phyloP scores from a whole-genome alignment of 1,140 invertebrate genomes.

The Drosophila cardini region DNA sequence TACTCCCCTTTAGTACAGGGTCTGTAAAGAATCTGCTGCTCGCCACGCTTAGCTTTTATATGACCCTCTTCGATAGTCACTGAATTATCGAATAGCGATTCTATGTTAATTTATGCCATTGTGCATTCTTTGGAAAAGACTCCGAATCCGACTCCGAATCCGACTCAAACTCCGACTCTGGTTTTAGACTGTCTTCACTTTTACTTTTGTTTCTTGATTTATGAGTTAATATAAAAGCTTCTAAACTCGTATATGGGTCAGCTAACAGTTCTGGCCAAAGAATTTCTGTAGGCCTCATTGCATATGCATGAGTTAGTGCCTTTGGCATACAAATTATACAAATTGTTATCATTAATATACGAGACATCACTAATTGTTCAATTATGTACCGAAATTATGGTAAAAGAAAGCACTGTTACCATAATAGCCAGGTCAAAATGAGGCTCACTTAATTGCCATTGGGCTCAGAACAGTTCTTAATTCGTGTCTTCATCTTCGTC shows the following conservation, averaged over 20 bases:
- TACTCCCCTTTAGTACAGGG: no score
- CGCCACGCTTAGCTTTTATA: not conserved
- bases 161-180: no score
- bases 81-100: constrained; percentile 35
- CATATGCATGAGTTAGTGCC: constrained; percentile 49
- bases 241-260: constrained; percentile 38
- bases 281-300: constrained; percentile 46
- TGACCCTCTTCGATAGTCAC: constrained; percentile 38
- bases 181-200: constrained; percentile 34
- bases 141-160: no score
- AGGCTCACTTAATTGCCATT: not conserved
- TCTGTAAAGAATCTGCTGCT: no score
- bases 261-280: constrained; percentile 47
- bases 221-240: constrained; percentile 16
- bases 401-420: constrained; percentile 42
- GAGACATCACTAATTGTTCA: constrained; percentile 37
- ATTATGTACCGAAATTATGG: constrained; percentile 37
- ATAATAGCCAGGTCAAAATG: constrained; percentile 27
- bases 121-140: constrained; percentile 35
- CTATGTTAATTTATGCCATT: constrained; percentile 3
- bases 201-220: constrained; percentile 41
- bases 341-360: constrained; percentile 24
- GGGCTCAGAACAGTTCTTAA: constrained; percentile 11
- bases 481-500: not conserved
- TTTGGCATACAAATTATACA: constrained; percentile 29